Evolutionary conservation across 2,113 vertebrate genomes (phyloP).

Genomic region (Chauna torquata): DNA sequence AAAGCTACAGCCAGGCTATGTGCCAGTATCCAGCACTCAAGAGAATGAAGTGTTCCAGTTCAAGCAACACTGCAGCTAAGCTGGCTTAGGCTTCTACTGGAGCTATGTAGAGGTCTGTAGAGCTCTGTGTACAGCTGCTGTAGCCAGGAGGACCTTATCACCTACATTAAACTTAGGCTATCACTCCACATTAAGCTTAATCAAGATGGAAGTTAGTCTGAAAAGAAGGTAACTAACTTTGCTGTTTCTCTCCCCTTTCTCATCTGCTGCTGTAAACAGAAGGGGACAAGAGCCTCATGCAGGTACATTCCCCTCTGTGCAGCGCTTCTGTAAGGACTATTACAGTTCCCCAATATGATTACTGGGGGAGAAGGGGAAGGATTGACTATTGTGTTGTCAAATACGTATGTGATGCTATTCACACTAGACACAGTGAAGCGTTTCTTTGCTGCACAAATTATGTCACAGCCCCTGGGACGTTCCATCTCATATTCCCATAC

Average conservation of each 20-base stretch:
- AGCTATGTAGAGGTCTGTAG: not conserved
- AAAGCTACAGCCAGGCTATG: not conserved
- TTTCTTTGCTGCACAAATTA: not conserved
- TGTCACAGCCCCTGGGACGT: not conserved
- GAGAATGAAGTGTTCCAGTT: not conserved
- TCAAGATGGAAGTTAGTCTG: not conserved
- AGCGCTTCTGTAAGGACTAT: not conserved
- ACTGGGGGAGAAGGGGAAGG: not conserved
- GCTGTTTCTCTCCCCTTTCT: not conserved
- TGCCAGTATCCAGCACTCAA: not conserved
- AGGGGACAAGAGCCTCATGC: not conserved
- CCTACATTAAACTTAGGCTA: not conserved
- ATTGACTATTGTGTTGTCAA: not conserved
- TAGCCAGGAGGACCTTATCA: not conserved
- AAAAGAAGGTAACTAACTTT: not conserved
- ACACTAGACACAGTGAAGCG: not conserved
- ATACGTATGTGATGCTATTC: not conserved
- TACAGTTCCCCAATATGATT: not conserved
- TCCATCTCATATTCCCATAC: not conserved
- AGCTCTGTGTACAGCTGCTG: not conserved
- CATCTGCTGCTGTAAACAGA: not conserved
- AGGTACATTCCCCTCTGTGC: not conserved
- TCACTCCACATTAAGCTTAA: not conserved
- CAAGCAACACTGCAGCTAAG: not conserved
- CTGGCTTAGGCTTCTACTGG: not conserved